These are phyloP conservation scores for Coreoperca whiteheadi DNA, from an alignment of 2,113 vertebrate species.

Conservation along the genomic window DNA sequence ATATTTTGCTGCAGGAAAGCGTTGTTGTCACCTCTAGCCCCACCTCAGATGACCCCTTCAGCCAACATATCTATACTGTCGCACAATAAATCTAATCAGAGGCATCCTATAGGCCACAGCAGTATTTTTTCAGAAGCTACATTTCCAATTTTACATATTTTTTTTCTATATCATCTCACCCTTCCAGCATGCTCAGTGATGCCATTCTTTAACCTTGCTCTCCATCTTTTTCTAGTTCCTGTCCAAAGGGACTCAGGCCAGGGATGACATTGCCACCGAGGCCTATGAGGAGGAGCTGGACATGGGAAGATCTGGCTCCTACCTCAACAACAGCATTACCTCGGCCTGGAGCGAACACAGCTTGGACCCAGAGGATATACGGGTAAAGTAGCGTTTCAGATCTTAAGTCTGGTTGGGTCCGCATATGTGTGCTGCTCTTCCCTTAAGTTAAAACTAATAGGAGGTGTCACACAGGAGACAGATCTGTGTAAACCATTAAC, in stretches of 20 bases:
- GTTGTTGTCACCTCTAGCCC: background rate
- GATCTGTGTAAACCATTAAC: background rate
- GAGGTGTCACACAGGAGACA: background rate
- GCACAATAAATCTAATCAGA: conserved; percentile 4
- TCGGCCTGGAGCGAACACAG: conserved; percentile 99
- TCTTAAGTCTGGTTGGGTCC: background rate
- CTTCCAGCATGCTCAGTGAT: conserved; percentile 1
- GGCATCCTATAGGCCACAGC: background rate
- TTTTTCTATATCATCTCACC: background rate
- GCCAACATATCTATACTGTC: background rate
- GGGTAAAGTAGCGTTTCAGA: conserved; percentile 83
- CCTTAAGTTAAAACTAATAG: background rate
- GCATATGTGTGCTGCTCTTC: background rate
- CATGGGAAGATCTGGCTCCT: conserved; percentile 96
- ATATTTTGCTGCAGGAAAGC: background rate
- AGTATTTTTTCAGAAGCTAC: background rate
- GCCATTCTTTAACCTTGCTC: conserved; percentile 4
- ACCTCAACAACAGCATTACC: conserved; percentile 97
- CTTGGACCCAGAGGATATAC: conserved; percentile 97
- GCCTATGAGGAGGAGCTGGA: conserved; percentile 98
- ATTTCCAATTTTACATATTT: background rate
- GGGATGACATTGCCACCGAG: conserved; percentile 96
- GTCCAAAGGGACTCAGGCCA: conserved; percentile 92
- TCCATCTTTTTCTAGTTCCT: conserved; percentile 87
- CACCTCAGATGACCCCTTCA: background rate